Conservation (phyloP, 2,888 invertebrate species). For the Entomobrya multifasciata region DNA sequence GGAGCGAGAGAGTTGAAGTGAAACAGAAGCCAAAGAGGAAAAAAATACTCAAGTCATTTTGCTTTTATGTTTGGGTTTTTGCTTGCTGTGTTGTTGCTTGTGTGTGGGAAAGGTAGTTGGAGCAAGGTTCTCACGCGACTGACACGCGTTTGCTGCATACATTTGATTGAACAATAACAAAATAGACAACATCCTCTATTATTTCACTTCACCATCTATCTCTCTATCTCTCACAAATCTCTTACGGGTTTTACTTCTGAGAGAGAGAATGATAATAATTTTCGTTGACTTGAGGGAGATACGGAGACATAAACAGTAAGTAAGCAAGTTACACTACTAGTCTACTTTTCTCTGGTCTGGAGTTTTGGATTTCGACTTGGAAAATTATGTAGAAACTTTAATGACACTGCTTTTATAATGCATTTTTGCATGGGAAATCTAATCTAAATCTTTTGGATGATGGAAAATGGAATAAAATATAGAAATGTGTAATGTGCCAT, state of each 20-base stretch:
- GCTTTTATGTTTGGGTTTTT: slow-evolving; percentile 15
- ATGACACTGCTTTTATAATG: slow-evolving; percentile 23
- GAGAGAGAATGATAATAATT: too few relatives aligned
- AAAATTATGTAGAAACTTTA: too few relatives aligned
- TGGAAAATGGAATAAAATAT: slow-evolving; percentile 6
- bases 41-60: slow-evolving; percentile 43
- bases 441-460: slow-evolving; percentile 28
- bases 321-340: too few relatives aligned
- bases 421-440: slow-evolving; percentile 60
- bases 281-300: slow-evolving; percentile 31
- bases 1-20: neutral
- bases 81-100: neutral
- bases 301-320: neutral
- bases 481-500: neutral
- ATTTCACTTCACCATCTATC: slow-evolving; percentile 36
- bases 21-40: slow-evolving; percentile 32
- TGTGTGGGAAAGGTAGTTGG: slow-evolving; percentile 50
- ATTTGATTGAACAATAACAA: slow-evolving; percentile 46
- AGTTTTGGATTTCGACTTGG: slow-evolving; percentile 64
- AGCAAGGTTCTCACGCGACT: slow-evolving; percentile 79
- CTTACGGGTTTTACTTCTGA: too few relatives aligned
- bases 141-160: slow-evolving; percentile 78
- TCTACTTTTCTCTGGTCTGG: too few relatives aligned
- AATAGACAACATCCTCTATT: slow-evolving; percentile 47
- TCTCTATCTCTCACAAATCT: slow-evolving; percentile 9